phyloP scores from a whole-genome alignment of 2,888 invertebrate genomes.

The Hirudinaria manillensis region DNA sequence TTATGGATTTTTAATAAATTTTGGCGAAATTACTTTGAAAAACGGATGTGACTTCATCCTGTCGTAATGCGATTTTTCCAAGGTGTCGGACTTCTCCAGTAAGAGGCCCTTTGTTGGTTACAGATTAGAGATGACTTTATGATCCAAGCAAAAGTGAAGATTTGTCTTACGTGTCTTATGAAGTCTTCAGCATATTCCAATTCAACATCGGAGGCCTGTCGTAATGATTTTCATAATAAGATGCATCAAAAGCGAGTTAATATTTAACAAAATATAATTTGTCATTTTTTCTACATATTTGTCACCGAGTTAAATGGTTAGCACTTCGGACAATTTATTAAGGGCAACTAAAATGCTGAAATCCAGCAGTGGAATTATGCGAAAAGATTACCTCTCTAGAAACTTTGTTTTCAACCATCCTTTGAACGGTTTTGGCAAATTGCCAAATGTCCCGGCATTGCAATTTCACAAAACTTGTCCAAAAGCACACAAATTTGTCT shows the following conservation, averaged over 20 bases:
- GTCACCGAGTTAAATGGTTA: too few species aligned
- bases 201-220: background rate
- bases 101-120: background rate
- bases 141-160: background rate
- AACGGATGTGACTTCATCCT: slow-evolving; percentile 13
- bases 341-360: too few species aligned
- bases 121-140: background rate
- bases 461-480: slow-evolving; percentile 17
- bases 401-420: background rate
- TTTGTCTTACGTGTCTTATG: background rate
- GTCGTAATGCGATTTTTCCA: background rate
- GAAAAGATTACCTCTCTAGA: too few species aligned
- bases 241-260: background rate
- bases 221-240: background rate
- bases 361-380: background rate
- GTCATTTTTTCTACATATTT: too few species aligned
- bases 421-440: background rate
- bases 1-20: background rate
- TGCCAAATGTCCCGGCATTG: slow-evolving; percentile 12
- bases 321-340: too few species aligned
- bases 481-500: background rate
- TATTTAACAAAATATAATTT: too few species aligned
- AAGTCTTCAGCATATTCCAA: background rate
- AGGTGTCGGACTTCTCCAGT: background rate
- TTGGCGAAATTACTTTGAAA: slow-evolving; percentile 8